Percentiles rank a stretch among this genome's conserved stretches.
These are phyloP conservation scores for Ophion costatus DNA, from an alignment of 2,888 invertebrate species.

Conservation along the genomic window DNA sequence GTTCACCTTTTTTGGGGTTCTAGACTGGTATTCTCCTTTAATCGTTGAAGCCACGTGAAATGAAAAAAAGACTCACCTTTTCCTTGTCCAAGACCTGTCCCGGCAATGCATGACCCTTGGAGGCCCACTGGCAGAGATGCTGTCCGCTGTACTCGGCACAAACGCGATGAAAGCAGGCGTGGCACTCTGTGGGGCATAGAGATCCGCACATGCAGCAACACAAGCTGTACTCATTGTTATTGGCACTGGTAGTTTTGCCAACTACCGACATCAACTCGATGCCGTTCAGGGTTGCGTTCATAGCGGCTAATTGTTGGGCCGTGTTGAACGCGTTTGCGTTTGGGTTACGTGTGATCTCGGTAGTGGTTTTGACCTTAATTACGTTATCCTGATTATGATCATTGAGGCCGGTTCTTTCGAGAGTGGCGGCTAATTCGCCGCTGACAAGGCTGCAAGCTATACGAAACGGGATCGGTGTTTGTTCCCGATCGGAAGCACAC, in stretches of 20 bases:
- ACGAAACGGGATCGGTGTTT: constrained; percentile 50
- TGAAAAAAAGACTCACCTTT: constrained; percentile 76
- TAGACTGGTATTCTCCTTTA: too few relatives aligned
- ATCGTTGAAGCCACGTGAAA: constrained; percentile 8
- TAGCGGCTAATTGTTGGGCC: neutral
- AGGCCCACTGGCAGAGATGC: constrained; percentile 81
- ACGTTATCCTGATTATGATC: constrained; percentile 41
- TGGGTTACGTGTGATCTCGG: constrained; percentile 62
- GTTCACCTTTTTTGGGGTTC: too few relatives aligned
- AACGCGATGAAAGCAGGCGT: constrained; percentile 87
- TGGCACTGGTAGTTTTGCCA: constrained; percentile 34
- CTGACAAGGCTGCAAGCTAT: constrained; percentile 16
- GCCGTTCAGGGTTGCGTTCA: constrained; percentile 44
- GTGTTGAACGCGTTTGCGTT: constrained; percentile 23
- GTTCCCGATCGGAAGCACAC: constrained; percentile 70
- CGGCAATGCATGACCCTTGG: constrained; percentile 79
- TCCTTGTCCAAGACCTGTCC: constrained; percentile 80
- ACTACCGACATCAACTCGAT: constrained; percentile 35
- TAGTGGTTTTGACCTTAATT: constrained; percentile 62
- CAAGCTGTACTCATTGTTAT: constrained; percentile 59
- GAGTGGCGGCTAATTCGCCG: constrained; percentile 28
- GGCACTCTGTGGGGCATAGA: constrained; percentile 87
- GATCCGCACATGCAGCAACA: constrained; percentile 88
- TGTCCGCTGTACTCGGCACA: constrained; percentile 83
- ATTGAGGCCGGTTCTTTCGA: constrained; percentile 36